phyloP scores from a whole-genome alignment of 2,888 invertebrate species.

The Catocala fraxini region DNA sequence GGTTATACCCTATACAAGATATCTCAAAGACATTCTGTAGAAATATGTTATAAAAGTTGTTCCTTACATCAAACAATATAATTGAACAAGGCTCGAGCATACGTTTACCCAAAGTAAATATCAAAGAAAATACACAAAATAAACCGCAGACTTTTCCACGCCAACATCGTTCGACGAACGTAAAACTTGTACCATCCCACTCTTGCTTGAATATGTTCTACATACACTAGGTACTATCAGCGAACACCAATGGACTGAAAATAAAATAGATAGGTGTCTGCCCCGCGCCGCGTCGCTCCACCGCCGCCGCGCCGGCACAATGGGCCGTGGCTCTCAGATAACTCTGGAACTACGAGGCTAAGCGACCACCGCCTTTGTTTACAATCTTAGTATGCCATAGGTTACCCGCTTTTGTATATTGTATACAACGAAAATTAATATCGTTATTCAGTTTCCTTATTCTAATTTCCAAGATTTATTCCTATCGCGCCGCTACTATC shows the following conservation, averaged over 20 bases:
- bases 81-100: neutral
- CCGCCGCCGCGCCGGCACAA: slow-evolving; percentile 51
- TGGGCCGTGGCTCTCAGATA: slow-evolving; percentile 62
- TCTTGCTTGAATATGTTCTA: slow-evolving; percentile 76
- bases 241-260: slow-evolving; percentile 60
- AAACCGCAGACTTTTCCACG: slow-evolving; percentile 27
- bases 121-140: slow-evolving; percentile 8
- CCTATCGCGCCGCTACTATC: slow-evolving; percentile 48
- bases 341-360: slow-evolving; percentile 48
- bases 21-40: neutral
- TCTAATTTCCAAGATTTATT: slow-evolving; percentile 62
- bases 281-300: slow-evolving; percentile 4
- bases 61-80: neutral
- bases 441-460: slow-evolving; percentile 64
- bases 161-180: slow-evolving; percentile 26
- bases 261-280: slow-evolving; percentile 71
- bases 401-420: slow-evolving; percentile 51
- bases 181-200: slow-evolving; percentile 51
- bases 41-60: neutral
- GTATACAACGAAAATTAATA: slow-evolving; percentile 73
- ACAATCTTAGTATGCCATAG: slow-evolving; percentile 63
- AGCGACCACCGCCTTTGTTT: slow-evolving; percentile 67
- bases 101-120: neutral
- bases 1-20: no score
- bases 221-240: slow-evolving; percentile 70